Evolutionary conservation across 2,888 invertebrate species (phyloP).

Genomic region (Cyrtodaria siliqua): DNA sequence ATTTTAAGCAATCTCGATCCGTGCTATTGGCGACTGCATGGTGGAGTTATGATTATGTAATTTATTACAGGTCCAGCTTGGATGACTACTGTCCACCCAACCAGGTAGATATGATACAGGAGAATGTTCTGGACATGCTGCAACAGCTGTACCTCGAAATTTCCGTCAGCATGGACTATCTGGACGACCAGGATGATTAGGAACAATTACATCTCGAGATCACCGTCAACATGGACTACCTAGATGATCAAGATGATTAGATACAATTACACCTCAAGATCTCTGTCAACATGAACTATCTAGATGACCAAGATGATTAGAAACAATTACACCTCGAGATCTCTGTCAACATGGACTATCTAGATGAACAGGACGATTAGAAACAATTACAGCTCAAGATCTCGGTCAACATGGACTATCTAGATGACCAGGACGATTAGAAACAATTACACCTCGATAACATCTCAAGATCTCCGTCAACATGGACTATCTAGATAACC

Average conservation of each 20-base stretch:
- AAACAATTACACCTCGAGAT: conserved; percentile 75
- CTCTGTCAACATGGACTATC: conserved; percentile 52
- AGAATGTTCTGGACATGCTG: conserved; percentile 79
- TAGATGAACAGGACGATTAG: conserved; percentile 59
- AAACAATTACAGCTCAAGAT: conserved; percentile 87
- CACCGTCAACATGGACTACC: too few relatives aligned
- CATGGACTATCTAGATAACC: conserved; percentile 32
- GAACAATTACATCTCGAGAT: too few relatives aligned
- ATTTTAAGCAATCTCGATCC: too few relatives aligned
- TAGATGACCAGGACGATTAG: too few relatives aligned
- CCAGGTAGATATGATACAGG: conserved; percentile 93
- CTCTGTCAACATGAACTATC: conserved; percentile 93
- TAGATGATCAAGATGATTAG: too few relatives aligned
- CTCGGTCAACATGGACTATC: conserved; percentile 93
- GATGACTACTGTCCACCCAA: conserved; percentile 96
- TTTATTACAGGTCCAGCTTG: conserved; percentile 90
- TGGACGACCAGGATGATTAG: background rate
- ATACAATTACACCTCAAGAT: conserved; percentile 86
- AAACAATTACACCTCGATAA: too few relatives aligned
- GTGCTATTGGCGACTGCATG: too few relatives aligned
- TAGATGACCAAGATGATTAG: conserved; percentile 88
- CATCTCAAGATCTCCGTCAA: conserved; percentile 67
- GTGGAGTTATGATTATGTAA: too few relatives aligned
- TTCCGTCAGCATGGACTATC: conserved; percentile 53
- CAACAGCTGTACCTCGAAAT: conserved; percentile 71